Percentiles rank a stretch among this genome's conserved stretches.
phyloP scores from a whole-genome alignment of 1,140 invertebrate species.

The Drosophila biarmipes region DNA sequence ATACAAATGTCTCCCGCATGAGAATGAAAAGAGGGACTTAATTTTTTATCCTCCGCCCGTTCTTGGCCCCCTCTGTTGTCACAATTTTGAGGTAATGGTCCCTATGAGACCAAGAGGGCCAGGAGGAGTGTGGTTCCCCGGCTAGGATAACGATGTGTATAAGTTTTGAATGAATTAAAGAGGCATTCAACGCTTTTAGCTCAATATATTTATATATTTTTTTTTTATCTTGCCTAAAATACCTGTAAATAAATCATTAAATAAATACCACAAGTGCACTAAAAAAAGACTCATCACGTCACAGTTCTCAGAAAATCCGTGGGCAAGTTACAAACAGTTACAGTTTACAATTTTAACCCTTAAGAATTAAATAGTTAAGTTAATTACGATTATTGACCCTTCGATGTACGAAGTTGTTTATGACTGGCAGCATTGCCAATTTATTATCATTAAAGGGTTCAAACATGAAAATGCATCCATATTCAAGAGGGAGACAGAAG shows the following conservation, averaged over 20 bases:
- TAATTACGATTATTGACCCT: too few relatives aligned
- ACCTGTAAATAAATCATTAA: not conserved
- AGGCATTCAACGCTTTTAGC: not conserved
- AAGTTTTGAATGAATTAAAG: conserved; percentile 13
- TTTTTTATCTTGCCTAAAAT: not conserved
- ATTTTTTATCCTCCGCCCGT: conserved; percentile 48
- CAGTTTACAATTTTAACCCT: too few relatives aligned
- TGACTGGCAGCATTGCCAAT: conserved; percentile 21
- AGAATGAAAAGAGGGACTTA: conserved; percentile 51
- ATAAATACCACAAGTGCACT: too few relatives aligned
- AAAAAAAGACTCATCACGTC: too few relatives aligned
- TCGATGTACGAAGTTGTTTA: too few relatives aligned
- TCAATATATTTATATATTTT: not conserved
- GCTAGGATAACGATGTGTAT: conserved; percentile 27
- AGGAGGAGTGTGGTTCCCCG: not conserved
- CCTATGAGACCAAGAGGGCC: conserved; percentile 43
- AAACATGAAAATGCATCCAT: conserved; percentile 41
- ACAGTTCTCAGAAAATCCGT: too few relatives aligned
- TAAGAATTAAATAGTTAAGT: too few relatives aligned
- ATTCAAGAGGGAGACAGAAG: not conserved
- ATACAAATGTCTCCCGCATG: conserved; percentile 77
- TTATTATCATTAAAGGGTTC: conserved; percentile 44
- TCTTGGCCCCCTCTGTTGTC: conserved; percentile 37
- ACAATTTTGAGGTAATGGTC: conserved; percentile 70
- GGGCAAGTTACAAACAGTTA: too few relatives aligned